phyloP scores from a whole-genome alignment of 2,888 invertebrate species.

The Rosalia funebris region DNA sequence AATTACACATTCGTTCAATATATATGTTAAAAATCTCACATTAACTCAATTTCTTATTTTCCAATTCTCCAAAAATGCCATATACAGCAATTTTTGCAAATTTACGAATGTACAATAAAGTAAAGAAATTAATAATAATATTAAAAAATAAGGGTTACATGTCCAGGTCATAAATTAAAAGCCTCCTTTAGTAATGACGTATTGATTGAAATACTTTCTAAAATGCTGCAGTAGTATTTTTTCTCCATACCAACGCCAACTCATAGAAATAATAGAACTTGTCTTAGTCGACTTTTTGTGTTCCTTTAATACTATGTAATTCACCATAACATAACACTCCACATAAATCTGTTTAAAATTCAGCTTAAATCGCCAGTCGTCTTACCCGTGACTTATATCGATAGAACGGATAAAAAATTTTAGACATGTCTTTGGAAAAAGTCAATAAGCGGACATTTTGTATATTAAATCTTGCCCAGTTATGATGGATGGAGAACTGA shows the following conservation, averaged over 20 bases:
- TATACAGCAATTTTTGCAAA: too few relatives aligned
- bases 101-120: too few relatives aligned
- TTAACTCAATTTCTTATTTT: too few relatives aligned
- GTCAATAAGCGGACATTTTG: constrained; percentile 48
- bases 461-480: constrained; percentile 58
- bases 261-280: constrained; percentile 21
- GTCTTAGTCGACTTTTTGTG: constrained; percentile 22
- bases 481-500: constrained; percentile 56
- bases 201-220: too few relatives aligned
- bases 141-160: neutral
- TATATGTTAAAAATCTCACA: too few relatives aligned
- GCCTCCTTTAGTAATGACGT: too few relatives aligned
- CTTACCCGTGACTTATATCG: constrained; percentile 16
- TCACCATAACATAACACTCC: constrained; percentile 8
- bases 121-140: neutral
- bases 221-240: constrained; percentile 16
- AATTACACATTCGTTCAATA: too few relatives aligned
- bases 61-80: too few relatives aligned
- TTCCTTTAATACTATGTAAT: constrained; percentile 19
- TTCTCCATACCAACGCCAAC: constrained; percentile 15
- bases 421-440: constrained; percentile 33
- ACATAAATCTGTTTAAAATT: constrained; percentile 17
- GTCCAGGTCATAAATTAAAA: neutral
- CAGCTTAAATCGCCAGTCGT: constrained; percentile 36
- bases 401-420: constrained; percentile 22